These are phyloP conservation scores for Solenopsis invicta DNA, from an alignment of 1,140 invertebrate species.

Conservation along the genomic window DNA sequence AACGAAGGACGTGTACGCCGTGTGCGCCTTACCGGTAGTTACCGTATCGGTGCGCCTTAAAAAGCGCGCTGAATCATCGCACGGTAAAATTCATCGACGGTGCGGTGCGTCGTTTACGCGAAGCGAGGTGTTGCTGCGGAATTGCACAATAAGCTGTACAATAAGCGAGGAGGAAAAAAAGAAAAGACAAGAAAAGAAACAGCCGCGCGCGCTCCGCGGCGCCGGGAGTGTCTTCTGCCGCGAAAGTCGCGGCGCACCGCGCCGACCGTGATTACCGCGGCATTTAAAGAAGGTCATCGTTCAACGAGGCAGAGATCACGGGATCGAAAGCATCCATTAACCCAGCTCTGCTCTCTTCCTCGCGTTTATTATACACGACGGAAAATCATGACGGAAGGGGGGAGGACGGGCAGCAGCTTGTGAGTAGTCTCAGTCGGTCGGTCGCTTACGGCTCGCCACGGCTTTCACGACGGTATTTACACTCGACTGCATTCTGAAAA, in stretches of 20 bases:
- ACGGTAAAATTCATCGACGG: constrained; percentile 52
- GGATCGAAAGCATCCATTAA: constrained; percentile 50
- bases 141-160: neutral
- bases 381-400: constrained; percentile 64
- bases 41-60: constrained; percentile 49
- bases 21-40: constrained; percentile 51
- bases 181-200: neutral
- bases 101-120: neutral
- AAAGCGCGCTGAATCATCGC: constrained; percentile 58
- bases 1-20: constrained; percentile 15
- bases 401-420: neutral
- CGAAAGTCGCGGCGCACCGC: neutral
- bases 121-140: neutral
- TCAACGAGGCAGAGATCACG: constrained; percentile 68
- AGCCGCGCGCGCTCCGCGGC: neutral
- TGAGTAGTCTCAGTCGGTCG: constrained; percentile 47
- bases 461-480: constrained; percentile 73
- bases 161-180: neutral
- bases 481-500: constrained; percentile 74
- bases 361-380: constrained; percentile 55
- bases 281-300: constrained; percentile 33
- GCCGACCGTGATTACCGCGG: neutral
- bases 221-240: neutral
- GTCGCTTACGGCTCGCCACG: constrained; percentile 32
- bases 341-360: constrained; percentile 33